Evolutionary conservation across 2,113 vertebrate genomes (phyloP).

Genomic region (Sakesphorus luctuosus): DNA sequence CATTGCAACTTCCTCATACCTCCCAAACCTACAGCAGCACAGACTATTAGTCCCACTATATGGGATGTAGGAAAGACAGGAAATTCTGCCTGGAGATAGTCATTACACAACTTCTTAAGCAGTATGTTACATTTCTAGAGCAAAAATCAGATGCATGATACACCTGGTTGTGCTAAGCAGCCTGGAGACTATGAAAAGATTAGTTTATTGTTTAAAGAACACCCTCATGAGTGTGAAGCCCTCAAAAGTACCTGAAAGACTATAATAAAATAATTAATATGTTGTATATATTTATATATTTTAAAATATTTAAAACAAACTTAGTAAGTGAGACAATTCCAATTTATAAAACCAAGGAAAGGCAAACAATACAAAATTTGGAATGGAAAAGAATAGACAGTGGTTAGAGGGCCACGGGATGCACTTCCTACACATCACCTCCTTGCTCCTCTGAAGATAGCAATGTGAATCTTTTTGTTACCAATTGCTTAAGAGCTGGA

Average conservation of each 20-base stretch:
- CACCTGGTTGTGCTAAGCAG: neutral
- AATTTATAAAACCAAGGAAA: neutral
- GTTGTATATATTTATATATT: neutral
- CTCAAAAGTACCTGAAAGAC: neutral
- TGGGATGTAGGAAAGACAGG: neutral
- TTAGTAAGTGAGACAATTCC: neutral
- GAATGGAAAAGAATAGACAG: neutral
- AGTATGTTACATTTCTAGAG: fast-evolving
- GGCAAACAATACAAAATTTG: neutral
- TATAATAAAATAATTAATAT: neutral
- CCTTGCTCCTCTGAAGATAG: neutral
- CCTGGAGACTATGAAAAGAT: neutral
- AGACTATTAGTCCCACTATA: neutral
- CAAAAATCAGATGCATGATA: neutral
- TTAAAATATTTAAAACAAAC: neutral
- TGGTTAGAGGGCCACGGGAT: neutral
- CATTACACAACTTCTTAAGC: neutral
- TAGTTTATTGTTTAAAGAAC: neutral
- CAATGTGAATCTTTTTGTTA: neutral
- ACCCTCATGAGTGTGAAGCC: neutral
- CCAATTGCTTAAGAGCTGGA: neutral
- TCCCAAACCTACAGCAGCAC: neutral
- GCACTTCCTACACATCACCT: neutral
- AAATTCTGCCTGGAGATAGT: neutral
- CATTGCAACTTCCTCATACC: neutral